Conservation (phyloP, 1,140 invertebrate genomes). For the Atta colombica region DNA sequence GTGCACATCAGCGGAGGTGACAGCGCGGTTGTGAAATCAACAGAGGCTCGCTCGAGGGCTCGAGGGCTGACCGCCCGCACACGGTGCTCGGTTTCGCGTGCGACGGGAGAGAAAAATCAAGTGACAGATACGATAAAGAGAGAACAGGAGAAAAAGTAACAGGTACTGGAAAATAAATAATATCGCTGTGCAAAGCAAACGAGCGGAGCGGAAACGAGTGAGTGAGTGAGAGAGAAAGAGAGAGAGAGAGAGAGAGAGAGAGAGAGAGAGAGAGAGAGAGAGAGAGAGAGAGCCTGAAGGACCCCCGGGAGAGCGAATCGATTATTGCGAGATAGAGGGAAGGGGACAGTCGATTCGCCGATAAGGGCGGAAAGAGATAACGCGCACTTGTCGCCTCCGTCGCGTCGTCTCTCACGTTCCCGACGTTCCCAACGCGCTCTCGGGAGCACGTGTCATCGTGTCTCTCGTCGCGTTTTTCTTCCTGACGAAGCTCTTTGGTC, state of each 20-base stretch:
- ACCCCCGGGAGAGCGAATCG: constrained; percentile 60
- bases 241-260: neutral
- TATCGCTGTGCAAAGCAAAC: neutral
- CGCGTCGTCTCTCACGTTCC: neutral
- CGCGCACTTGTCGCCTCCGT: constrained; percentile 6
- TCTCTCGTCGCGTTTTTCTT: constrained; percentile 51
- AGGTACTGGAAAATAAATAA: constrained; percentile 32
- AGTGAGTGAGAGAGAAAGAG: neutral
- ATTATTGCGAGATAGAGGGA: constrained; percentile 39
- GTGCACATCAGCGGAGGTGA: constrained; percentile 50
- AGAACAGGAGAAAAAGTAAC: neutral
- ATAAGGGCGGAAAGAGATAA: neutral
- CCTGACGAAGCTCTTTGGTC: constrained; percentile 48
- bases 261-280: constrained; percentile 5
- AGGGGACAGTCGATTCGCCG: neutral
- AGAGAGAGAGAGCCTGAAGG: constrained; percentile 55
- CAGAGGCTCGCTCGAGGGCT: constrained; percentile 2
- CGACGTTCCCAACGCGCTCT: constrained; percentile 16
- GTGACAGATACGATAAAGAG: constrained; percentile 1
- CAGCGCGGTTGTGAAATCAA: constrained; percentile 2
- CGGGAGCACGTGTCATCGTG: constrained; percentile 70
- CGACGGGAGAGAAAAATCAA: constrained; percentile 9
- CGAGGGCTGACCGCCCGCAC: constrained; percentile 34
- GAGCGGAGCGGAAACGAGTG: constrained; percentile 11
- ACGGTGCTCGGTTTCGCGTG: constrained; percentile 72